Conservation (phyloP, 2,797 vertebrate species). For the Ataeniobius toweri region DNA sequence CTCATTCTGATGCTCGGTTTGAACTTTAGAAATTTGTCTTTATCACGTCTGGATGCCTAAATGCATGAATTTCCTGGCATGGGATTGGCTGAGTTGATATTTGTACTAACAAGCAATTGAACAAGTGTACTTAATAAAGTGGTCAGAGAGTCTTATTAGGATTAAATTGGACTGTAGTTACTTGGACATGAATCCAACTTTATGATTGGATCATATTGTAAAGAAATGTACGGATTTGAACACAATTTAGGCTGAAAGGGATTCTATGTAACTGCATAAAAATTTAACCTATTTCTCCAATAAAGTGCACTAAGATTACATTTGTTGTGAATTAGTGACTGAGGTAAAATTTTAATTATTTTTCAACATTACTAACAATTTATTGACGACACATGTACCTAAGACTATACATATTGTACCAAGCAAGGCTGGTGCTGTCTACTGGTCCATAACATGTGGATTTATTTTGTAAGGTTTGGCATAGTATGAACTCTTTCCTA, state of each 20-base stretch:
- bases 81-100: background rate
- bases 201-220: background rate
- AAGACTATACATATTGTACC: constrained; percentile 51
- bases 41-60: background rate
- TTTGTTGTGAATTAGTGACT: background rate
- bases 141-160: background rate
- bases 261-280: background rate
- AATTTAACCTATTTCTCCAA: background rate
- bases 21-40: background rate
- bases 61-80: background rate
- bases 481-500: constrained; percentile 65
- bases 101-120: background rate
- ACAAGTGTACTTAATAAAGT: background rate
- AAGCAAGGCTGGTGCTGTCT: constrained; percentile 68
- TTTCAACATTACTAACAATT: background rate
- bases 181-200: no score
- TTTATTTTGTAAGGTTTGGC: constrained; percentile 78
- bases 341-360: background rate
- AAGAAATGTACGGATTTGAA: background rate
- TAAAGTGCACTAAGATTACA: background rate
- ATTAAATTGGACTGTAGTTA: background rate
- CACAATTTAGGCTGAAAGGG: background rate
- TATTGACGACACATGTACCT: background rate
- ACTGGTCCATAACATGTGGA: constrained; percentile 70
- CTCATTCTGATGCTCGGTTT: background rate